A percentile compares a stretch with the other conserved stretches of the same genome.
phyloP scores from a whole-genome alignment of 1,140 invertebrate genomes.

The Ostrea denselamellosa region DNA sequence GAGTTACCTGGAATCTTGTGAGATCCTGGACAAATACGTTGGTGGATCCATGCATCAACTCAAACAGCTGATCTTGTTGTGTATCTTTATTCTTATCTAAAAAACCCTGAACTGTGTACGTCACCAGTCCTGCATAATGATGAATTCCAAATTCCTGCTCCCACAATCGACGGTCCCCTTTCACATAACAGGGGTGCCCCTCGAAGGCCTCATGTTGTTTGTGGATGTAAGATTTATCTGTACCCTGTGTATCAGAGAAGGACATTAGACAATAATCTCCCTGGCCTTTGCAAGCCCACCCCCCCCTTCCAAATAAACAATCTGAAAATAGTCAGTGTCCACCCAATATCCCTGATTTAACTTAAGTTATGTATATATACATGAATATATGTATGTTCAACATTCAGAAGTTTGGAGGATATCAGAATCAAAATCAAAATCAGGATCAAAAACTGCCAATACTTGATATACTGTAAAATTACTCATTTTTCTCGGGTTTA shows the following conservation, averaged over 20 bases:
- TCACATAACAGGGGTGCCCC: constrained; percentile 90
- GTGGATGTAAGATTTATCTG: constrained; percentile 89
- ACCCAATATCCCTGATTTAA: too few species aligned
- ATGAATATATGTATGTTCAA: too few species aligned
- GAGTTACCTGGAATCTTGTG: constrained; percentile 86
- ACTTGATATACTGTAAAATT: too few species aligned
- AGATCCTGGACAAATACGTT: constrained; percentile 93
- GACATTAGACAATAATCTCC: too few species aligned
- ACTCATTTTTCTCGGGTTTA: too few species aligned
- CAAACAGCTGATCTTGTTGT: constrained; percentile 96
- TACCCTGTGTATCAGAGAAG: constrained; percentile 87
- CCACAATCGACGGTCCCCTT: constrained; percentile 82
- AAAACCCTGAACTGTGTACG: constrained; percentile 97
- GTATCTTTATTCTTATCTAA: constrained; percentile 99
- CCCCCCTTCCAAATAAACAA: too few species aligned
- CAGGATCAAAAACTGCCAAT: too few species aligned
- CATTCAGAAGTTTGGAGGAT: too few species aligned
- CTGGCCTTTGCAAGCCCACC: too few species aligned
- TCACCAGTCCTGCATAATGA: constrained; percentile 98
- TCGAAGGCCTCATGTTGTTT: constrained; percentile 95
- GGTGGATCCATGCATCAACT: constrained; percentile 91
- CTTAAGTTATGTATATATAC: too few species aligned
- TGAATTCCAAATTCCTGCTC: constrained; percentile 97
- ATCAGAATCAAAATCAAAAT: too few species aligned
- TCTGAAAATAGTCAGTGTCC: too few species aligned